phyloP scores from a whole-genome alignment of 2,888 invertebrate species.

The Pyrocoelia pectoralis region DNA sequence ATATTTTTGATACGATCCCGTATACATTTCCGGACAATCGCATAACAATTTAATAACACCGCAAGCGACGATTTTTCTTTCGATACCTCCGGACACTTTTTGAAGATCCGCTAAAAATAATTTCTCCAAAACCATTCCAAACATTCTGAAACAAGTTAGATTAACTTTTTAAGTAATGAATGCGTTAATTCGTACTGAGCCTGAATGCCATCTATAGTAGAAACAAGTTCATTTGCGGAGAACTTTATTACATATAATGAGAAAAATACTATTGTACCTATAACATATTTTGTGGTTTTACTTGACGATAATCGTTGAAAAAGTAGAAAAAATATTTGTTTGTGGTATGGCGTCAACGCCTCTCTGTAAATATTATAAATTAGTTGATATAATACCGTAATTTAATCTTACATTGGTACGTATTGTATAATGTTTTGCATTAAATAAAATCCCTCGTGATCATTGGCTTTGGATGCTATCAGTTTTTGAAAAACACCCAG shows the following conservation, averaged over 20 bases:
- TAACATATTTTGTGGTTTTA: conserved; percentile 95
- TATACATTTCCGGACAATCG: conserved; percentile 74
- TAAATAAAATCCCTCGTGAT: conserved; percentile 95
- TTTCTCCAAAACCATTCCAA: conserved; percentile 94
- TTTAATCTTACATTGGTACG: conserved; percentile 76
- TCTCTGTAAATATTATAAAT: conserved; percentile 62
- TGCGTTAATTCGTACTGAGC: conserved; percentile 74
- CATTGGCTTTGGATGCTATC: conserved; percentile 93
- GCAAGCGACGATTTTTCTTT: conserved; percentile 90
- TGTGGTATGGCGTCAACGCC: conserved; percentile 77
- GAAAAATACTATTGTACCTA: conserved; percentile 90
- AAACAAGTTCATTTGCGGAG: conserved; percentile 77
- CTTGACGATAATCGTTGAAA: conserved; percentile 92
- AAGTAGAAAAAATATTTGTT: conserved; percentile 89
- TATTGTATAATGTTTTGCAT: conserved; percentile 86
- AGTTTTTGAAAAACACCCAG: conserved; percentile 97
- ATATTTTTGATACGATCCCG: conserved; percentile 70
- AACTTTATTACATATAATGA: conserved; percentile 85
- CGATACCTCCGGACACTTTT: conserved; percentile 82
- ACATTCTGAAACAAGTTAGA: conserved; percentile 72
- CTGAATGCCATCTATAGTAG: conserved; percentile 87
- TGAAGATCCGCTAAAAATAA: conserved; percentile 86
- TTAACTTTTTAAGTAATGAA: conserved; percentile 10
- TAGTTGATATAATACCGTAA: not conserved
- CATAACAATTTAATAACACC: conserved; percentile 88